phyloP scores from a whole-genome alignment of 2,113 vertebrate genomes.

The Bos indicus region DNA sequence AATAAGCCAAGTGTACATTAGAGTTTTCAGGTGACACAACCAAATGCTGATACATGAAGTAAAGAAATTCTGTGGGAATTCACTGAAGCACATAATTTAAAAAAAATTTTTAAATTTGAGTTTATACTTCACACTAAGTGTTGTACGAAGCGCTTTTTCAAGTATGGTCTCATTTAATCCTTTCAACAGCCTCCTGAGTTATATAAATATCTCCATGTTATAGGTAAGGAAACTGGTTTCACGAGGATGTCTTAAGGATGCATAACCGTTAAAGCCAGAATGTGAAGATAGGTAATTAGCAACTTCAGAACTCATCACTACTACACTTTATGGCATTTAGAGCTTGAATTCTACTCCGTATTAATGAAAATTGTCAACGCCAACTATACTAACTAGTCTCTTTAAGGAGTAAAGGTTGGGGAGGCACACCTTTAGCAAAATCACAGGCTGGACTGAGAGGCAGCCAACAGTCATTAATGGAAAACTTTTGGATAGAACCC shows the following conservation, averaged over 20 bases:
- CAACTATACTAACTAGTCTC: neutral
- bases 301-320: neutral
- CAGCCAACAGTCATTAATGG: neutral
- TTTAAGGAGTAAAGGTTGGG: neutral
- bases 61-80: neutral
- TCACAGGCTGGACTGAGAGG: neutral
- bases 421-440: conserved; percentile 6
- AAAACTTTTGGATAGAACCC: neutral
- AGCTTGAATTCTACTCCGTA: neutral
- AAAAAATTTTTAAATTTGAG: neutral
- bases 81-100: neutral
- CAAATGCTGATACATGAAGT: neutral
- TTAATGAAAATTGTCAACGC: neutral
- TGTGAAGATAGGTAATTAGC: neutral
- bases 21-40: neutral
- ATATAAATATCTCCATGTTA: neutral
- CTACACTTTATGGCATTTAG: neutral
- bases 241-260: neutral
- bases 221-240: neutral
- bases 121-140: neutral
- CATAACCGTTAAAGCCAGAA: neutral
- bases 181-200: neutral
- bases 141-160: neutral
- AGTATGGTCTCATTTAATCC: neutral
- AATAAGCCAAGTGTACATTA: neutral